Evolutionary conservation across 1,140 invertebrate genomes (phyloP), one percentile per base, ranked within the genome.

Genomic region (Lasioglossum baleicum): DNA sequence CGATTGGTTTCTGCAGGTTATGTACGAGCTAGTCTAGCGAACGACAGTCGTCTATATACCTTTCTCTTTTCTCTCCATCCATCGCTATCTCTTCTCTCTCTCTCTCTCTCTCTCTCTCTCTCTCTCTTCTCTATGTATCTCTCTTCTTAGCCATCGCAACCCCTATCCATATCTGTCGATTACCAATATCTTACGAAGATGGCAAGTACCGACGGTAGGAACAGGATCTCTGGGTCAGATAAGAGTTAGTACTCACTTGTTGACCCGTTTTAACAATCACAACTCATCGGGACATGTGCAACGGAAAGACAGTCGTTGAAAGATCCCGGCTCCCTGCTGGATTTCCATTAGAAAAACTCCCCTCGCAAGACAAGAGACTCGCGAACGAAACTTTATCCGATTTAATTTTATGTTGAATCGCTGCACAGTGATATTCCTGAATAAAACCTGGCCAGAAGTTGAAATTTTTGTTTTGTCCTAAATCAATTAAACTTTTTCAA

Each of bases 161-260:
- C 26, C 60, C 68, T 68, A 66, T 75, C 77, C 60, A 48, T 81
- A 72, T 84, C 51, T 58, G 82, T 84, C 87, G 88, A 90, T 90
- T 89, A 88, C 82, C 84, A 86, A 87, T 91, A 88, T 88, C 89
- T 88, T 84, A 82, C 75, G 83, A 85, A 48, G 85, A 89, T 83
- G 80, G 80, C 68, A 66, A 84, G 71, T 78, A 83, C 77, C 69
- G 79, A 56, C 75, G 83, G 77, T 60, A 79, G 85, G 83, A 87
- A 88, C 83, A 88, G 84, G 85, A 90, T 90, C 83, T 85, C 72
- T 75, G 71, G 69, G 81, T 86, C 79, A 77, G 88, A 90, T 89
- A 90, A 88, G 90, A 91, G 88, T 90, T 89, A 90, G 88, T 78
- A 86, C 83, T 89, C 90, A 90, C 90, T 91, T 91, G 89, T 92